Conservation (phyloP, 2,113 vertebrate genomes). For the Chloebia gouldiae region DNA sequence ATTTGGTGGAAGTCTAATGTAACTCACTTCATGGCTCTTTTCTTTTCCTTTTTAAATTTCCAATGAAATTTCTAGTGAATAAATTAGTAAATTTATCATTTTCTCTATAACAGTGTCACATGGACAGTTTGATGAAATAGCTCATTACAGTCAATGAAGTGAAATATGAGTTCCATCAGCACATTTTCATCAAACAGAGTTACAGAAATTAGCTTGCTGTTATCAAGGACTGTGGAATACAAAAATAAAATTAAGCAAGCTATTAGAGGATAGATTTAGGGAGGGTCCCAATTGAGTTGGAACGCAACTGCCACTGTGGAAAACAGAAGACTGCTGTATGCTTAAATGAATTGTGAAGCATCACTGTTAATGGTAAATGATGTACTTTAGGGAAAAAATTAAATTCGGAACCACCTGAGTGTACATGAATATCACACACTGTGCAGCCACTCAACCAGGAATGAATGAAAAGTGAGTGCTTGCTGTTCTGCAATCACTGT, state of each 20-base stretch:
- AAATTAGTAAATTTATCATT: conserved; percentile 86
- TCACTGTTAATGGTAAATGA: conserved; percentile 51
- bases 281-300: conserved; percentile 61
- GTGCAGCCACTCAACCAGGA: background rate
- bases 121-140: conserved; percentile 85
- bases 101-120: conserved; percentile 78
- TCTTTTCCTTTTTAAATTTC: conserved; percentile 71
- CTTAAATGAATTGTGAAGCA: conserved; percentile 56
- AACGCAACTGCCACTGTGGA: conserved; percentile 48
- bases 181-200: conserved; percentile 79
- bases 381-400: conserved; percentile 35
- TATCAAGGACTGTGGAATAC: conserved; percentile 71
- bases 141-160: conserved; percentile 85
- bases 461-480: background rate
- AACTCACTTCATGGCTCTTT: conserved; percentile 69
- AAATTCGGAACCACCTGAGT: conserved; percentile 17
- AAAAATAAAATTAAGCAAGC: conserved; percentile 78
- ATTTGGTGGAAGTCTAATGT: conserved; percentile 68
- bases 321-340: conserved; percentile 34
- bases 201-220: conserved; percentile 80
- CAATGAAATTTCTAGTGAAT: conserved; percentile 77
- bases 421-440: background rate
- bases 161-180: conserved; percentile 84
- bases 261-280: conserved; percentile 66
- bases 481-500: background rate